Base-by-base conservation (phyloP, 2,797 vertebrate genomes). In the Sitta carolinensis region DNA sequence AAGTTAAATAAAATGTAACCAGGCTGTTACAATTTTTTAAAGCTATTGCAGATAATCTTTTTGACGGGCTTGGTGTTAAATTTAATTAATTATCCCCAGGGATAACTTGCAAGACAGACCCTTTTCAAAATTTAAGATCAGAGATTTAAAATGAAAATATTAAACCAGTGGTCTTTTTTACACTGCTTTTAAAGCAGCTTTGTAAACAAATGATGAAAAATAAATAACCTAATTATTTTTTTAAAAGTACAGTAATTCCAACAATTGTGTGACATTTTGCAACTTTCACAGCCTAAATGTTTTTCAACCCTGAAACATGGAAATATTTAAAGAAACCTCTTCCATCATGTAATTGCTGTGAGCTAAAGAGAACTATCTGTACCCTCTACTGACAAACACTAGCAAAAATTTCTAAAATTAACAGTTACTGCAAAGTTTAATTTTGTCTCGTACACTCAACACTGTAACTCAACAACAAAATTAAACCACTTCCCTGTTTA, bases 281-380 rank as follows among this genome's bases (percentile, higher is more conserved):
- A 55, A 58, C 73, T 84, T 70, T 38, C 55, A 73, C 62, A 57
- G 58, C 25, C 69, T 78, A 42, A 51, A 18, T 48, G 42, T 48
- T 91, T 85, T 87, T 51, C 72, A 86, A n/a, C 21, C 43, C n/a
- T 52, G 84, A 89, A 83, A 89, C 51, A 59, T 0, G 0, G 66
- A 58, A 94, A 85, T 87, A 89, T 77, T 89, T 90, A 83, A 86
- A 84, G 64, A 89, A 90, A 92, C 77, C 79, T 74, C 75, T 92
- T 62, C 68, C 76, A 80, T 59, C 66, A 3, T 36, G 69, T 75
- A 95, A 93, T 86, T 69, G 83, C 83, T 94, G 80, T 27, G 87
- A 94, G 91, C 85, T 81, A 67, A 40, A 87, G 82, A 96, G 94
- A 96, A 94, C 95, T 94, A 86, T 86, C 87, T 94, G 95, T 96